Evolutionary conservation across 2,113 vertebrate genomes (phyloP), one percentile per base, ranked within the genome.

Genomic region (Gopherus evgoodei): DNA sequence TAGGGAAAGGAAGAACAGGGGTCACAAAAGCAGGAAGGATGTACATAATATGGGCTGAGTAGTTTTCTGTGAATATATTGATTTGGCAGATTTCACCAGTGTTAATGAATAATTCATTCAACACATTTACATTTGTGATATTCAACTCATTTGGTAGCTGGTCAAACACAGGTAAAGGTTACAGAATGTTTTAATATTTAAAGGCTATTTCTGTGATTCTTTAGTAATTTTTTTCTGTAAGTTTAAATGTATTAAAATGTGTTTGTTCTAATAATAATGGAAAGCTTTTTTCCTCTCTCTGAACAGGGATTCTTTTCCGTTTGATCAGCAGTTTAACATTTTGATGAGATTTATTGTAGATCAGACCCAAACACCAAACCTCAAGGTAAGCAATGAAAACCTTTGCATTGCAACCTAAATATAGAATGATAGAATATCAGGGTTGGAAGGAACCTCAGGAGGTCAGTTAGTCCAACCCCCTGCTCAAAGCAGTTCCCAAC

Each of bases 321-420:
- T 99, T 91, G 99, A 99, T 98, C 99, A 99, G 50, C 99, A 99
- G 65, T 99, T 99, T 98, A 99, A 99, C 96, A 99, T 99, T 93
- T 98, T 99, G 97, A 99, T 99, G 99, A 98, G 99, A 93, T 99
- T 99, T 95, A 99, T 99, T 94, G 99, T 99, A 82, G 99, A 99
- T 98, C 99, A 99, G 96, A 99, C 99, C 56, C 99, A 99, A 97
- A 99, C 99, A 53, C 99, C 99, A 86, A 99, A 99, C 96, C 98
- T 99, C 49, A 99, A 99, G 99, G 99, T 99, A 87, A 90, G 97
- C 98, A 93, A 91, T 35, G 79, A 50, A 88, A 86, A 12, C n/a
- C 3, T 49, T 95, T 96, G 53, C 78, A 56, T 16, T 96, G 81
- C 88, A 27, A 13, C 42, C 65, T 90, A 50, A 59, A 3, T 21